These are phyloP conservation scores for Arrhamphus sclerolepis DNA, from an alignment of 2,797 vertebrate species.

Conservation along the genomic window DNA sequence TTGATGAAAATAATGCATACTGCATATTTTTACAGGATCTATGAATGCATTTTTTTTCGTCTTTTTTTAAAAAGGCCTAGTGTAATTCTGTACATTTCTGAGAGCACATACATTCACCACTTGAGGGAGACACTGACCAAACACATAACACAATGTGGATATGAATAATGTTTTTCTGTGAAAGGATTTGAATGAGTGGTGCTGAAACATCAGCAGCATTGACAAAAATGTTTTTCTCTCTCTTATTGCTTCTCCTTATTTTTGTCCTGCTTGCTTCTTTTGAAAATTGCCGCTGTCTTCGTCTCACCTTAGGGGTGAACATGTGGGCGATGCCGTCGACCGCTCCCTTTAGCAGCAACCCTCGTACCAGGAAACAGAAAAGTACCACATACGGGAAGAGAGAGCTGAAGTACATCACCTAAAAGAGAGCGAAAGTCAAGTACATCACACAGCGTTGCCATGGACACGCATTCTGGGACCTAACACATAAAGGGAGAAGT, in stretches of 20 bases:
- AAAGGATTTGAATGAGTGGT: conserved; percentile 18
- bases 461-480: conserved; percentile 56
- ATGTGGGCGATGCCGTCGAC: conserved; percentile 96
- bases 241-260: background rate
- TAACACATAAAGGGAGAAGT: conserved; percentile 40
- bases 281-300: background rate
- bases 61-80: too few relatives aligned
- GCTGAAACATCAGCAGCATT: conserved; percentile 20
- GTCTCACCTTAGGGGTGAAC: conserved; percentile 96
- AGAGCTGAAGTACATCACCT: conserved; percentile 99
- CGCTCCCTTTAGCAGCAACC: conserved; percentile 90
- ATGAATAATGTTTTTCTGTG: conserved; percentile 19
- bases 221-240: background rate
- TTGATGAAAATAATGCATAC: too few relatives aligned
- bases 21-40: too few relatives aligned
- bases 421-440: conserved; percentile 35
- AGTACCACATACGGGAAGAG: conserved; percentile 97
- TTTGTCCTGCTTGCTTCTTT: too few relatives aligned
- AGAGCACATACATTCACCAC: conserved; percentile 37
- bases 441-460: conserved; percentile 56
- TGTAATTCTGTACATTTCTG: background rate
- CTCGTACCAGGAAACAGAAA: conserved; percentile 94
- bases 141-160: background rate
- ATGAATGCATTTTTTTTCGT: too few relatives aligned
- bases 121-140: conserved; percentile 59